Conservation (phyloP, 2,113 vertebrate genomes). For the Arenaria interpres region DNA sequence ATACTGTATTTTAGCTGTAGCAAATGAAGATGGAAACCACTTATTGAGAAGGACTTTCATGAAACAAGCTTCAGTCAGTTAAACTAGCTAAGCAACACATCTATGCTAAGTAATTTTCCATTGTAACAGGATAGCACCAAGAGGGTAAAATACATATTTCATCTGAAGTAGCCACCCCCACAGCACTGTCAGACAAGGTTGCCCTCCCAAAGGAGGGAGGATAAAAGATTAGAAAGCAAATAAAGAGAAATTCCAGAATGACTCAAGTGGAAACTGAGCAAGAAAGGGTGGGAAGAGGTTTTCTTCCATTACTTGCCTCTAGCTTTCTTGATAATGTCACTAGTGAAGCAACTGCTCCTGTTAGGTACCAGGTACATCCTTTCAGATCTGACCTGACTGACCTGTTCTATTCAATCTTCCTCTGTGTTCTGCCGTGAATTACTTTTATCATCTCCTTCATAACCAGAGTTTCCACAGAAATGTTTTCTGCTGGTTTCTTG, state of each 20-base stretch:
- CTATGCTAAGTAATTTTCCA: background rate
- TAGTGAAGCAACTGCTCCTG: background rate
- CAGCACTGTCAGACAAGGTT: background rate
- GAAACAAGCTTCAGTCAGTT: background rate
- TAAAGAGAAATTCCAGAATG: background rate
- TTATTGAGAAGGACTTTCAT: background rate
- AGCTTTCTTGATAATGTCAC: background rate
- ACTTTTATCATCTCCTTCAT: background rate
- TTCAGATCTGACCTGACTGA: background rate
- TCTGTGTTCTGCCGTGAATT: background rate
- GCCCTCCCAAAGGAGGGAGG: background rate
- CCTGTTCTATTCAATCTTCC: background rate
- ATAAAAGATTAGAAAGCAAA: background rate
- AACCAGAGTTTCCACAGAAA: background rate
- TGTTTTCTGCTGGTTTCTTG: background rate
- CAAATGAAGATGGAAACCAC: background rate
- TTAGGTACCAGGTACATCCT: background rate
- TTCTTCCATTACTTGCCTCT: background rate
- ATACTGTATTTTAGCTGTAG: background rate
- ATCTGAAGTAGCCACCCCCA: background rate
- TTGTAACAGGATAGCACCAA: constrained; percentile 33
- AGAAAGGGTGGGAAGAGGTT: background rate
- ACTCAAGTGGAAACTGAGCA: background rate
- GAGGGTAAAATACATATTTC: background rate
- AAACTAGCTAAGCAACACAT: background rate